Evolutionary conservation across 2,888 invertebrate species (phyloP).

Genomic region (Allolobophora icterica): DNA sequence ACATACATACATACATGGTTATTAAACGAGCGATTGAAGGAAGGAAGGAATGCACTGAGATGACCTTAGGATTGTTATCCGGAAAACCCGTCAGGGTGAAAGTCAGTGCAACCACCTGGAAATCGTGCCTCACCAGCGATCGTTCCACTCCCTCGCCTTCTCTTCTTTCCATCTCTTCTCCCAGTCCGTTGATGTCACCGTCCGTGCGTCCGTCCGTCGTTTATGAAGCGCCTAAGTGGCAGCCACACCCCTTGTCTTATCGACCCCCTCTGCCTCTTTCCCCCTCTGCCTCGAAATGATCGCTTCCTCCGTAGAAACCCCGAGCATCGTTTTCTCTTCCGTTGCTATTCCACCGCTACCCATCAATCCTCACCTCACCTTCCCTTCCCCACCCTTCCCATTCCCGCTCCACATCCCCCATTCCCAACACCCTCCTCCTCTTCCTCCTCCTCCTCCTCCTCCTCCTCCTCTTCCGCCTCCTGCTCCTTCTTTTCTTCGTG

Average conservation of each 20-base stretch:
- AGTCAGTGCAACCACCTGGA: neutral
- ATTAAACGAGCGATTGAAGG: neutral
- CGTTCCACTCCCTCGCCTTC: neutral
- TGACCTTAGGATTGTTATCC: neutral
- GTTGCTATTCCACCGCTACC: neutral
- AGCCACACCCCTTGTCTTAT: neutral
- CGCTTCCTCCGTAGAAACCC: neutral
- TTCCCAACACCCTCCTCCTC: no score
- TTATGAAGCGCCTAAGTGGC: neutral
- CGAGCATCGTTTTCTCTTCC: neutral
- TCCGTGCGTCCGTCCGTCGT: neutral
- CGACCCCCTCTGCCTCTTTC: neutral
- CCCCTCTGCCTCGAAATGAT: neutral
- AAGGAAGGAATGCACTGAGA: neutral
- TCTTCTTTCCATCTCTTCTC: neutral
- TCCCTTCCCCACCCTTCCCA: neutral
- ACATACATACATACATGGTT: neutral
- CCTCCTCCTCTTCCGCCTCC: no score
- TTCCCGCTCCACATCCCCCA: neutral
- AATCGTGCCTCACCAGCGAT: no score
- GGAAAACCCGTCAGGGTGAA: neutral
- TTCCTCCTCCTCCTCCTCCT: no score
- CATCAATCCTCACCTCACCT: neutral
- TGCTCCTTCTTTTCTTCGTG: no score
- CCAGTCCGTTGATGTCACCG: neutral